Percentiles rank a stretch among this genome's conserved stretches.
Evolutionary conservation across 2,113 vertebrate genomes (phyloP).

Genomic region (Macaca nemestrina): DNA sequence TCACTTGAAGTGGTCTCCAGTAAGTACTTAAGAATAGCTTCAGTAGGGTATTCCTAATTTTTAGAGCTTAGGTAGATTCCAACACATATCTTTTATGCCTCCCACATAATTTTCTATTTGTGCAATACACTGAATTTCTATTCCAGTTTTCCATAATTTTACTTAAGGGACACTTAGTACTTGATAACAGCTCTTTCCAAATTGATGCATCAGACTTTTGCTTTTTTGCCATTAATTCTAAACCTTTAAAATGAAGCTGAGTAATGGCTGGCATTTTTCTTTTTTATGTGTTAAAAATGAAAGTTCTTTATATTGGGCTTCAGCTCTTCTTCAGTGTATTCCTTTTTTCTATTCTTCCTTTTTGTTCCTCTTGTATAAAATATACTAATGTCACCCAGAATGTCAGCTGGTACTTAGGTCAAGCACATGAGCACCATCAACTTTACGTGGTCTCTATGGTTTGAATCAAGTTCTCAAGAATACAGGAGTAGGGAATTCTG

Average conservation of each 20-base stretch:
- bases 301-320: not conserved
- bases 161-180: constrained; percentile 67
- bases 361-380: not conserved
- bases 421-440: rapidly evolving
- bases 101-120: constrained; percentile 66
- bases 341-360: not conserved
- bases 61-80: constrained; percentile 58
- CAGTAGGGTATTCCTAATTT: constrained; percentile 50
- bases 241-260: constrained; percentile 48
- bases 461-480: not conserved
- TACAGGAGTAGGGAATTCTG: not conserved
- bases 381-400: not conserved
- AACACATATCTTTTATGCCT: constrained; percentile 47
- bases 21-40: constrained; percentile 15
- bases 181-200: constrained; percentile 64
- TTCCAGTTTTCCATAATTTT: constrained; percentile 75
- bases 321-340: not conserved
- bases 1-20: not conserved
- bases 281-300: not conserved
- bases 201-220: constrained; percentile 61
- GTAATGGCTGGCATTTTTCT: constrained; percentile 22
- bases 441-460: not conserved
- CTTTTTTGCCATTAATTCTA: constrained; percentile 57
- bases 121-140: constrained; percentile 56
- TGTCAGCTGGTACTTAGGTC: not conserved